A percentile compares a stretch with the other conserved stretches of the same genome.
Conservation (phyloP, 1,140 invertebrate genomes). For the Drosophila arawakana region DNA sequence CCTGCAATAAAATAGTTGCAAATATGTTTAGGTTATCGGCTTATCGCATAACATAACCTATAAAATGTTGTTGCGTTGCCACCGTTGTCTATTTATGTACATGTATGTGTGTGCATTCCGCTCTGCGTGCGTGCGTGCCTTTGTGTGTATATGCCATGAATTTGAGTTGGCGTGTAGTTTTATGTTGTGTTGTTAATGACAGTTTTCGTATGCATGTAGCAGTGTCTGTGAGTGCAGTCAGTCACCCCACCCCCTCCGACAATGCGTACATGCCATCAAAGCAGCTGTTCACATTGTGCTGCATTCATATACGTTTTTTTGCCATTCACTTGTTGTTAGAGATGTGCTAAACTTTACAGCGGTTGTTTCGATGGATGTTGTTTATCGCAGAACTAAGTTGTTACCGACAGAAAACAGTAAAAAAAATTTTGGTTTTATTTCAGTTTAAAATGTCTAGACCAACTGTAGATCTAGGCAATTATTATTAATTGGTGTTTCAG, state of each 20-base stretch:
- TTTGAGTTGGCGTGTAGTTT: background rate
- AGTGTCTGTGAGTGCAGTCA: slow-evolving; percentile 8
- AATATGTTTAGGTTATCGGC: slow-evolving; percentile 36
- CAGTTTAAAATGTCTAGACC: background rate
- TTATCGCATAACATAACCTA: slow-evolving; percentile 47
- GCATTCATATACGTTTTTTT: slow-evolving; percentile 13
- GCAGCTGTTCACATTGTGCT: slow-evolving; percentile 31
- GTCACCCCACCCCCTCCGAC: background rate
- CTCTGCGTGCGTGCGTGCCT: background rate
- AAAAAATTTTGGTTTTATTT: background rate
- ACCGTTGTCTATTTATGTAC: slow-evolving; percentile 13
- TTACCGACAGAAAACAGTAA: background rate
- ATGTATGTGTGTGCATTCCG: background rate
- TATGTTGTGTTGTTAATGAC: slow-evolving; percentile 27
- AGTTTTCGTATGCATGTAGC: slow-evolving; percentile 11
- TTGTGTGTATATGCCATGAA: background rate
- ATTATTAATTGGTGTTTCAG: background rate
- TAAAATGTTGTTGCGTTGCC: slow-evolving; percentile 30
- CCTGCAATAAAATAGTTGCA: slow-evolving; percentile 13
- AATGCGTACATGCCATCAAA: background rate
- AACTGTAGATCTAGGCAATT: too few species aligned
- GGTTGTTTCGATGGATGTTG: background rate
- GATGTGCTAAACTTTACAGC: background rate
- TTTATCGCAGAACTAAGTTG: background rate
- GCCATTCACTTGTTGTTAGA: slow-evolving; percentile 17